Conservation (phyloP, 2,888 invertebrate genomes). For the Brassicogethes aeneus region DNA sequence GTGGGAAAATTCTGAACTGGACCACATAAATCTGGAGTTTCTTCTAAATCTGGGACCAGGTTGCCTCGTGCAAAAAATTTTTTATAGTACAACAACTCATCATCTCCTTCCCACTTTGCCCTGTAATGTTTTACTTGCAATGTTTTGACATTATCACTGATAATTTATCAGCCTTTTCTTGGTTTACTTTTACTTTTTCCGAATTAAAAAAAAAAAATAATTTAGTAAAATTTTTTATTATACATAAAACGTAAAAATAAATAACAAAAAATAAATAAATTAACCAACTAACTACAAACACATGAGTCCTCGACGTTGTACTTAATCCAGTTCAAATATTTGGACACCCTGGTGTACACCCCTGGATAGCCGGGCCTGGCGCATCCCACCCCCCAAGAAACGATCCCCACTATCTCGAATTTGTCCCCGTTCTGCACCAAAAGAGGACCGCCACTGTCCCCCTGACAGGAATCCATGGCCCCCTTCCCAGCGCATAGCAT, state of each 20-base stretch:
- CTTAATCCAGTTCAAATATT: slow-evolving; percentile 66
- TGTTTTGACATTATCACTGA: too few relatives aligned
- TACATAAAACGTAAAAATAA: too few relatives aligned
- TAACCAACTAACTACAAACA: slow-evolving; percentile 44
- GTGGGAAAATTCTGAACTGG: too few relatives aligned
- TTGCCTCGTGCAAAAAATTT: too few relatives aligned
- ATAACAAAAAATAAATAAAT: slow-evolving; percentile 8
- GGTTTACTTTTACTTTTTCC: too few relatives aligned
- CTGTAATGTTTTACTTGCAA: too few relatives aligned
- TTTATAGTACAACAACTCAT: too few relatives aligned
- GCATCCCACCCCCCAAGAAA: slow-evolving; percentile 79
- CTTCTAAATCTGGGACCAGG: too few relatives aligned
- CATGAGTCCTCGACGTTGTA: slow-evolving; percentile 68
- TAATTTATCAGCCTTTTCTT: too few relatives aligned
- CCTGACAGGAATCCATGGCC: slow-evolving; percentile 78
- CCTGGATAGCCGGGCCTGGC: slow-evolving; percentile 66
- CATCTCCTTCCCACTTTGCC: too few relatives aligned
- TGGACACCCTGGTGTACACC: slow-evolving; percentile 62
- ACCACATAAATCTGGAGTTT: too few relatives aligned
- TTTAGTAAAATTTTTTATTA: not conserved
- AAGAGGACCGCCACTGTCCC: slow-evolving; percentile 80
- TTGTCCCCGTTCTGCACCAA: slow-evolving; percentile 66
- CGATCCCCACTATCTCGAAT: slow-evolving; percentile 72
- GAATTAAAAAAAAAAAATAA: not conserved
- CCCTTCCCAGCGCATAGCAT: slow-evolving; percentile 82